Conservation (phyloP, 2,888 invertebrate genomes). For the Aphodius granarius region DNA sequence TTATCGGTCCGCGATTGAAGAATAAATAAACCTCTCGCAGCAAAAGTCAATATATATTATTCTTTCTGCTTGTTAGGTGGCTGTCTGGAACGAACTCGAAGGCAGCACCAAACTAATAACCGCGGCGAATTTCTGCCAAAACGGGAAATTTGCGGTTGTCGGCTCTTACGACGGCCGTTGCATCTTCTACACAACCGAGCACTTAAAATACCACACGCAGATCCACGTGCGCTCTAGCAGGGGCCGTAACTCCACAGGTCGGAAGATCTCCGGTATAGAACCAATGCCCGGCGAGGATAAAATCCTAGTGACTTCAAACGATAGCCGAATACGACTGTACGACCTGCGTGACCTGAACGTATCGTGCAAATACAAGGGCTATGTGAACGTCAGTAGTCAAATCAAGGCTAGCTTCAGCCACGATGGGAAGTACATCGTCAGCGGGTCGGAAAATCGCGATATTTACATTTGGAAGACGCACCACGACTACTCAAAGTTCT, state of each 20-base stretch:
- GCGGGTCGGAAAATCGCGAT: conserved; percentile 96
- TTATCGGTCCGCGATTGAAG: too few species aligned
- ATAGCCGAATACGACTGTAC: conserved; percentile 93
- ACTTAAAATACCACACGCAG: conserved; percentile 96
- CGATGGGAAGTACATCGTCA: conserved; percentile 95
- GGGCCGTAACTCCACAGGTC: conserved; percentile 92
- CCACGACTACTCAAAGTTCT: conserved; percentile 94
- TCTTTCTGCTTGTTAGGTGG: conserved; percentile 61
- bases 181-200: conserved; percentile 98
- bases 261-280: conserved; percentile 97
- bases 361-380: conserved; percentile 70
- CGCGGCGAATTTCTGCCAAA: conserved; percentile 95
- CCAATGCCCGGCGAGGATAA: conserved; percentile 96
- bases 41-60: too few species aligned
- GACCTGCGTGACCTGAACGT: conserved; percentile 92
- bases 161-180: conserved; percentile 98
- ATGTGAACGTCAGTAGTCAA: conserved; percentile 93
- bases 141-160: conserved; percentile 97
- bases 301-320: conserved; percentile 96
- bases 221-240: conserved; percentile 94
- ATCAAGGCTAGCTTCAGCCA: conserved; percentile 98
- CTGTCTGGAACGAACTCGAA: conserved; percentile 96
- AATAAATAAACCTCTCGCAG: too few species aligned
- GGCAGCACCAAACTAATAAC: conserved; percentile 95
- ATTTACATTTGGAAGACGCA: conserved; percentile 98